Base-by-base conservation (phyloP, 2,888 invertebrate genomes). In the Metallyticus violacea region DNA sequence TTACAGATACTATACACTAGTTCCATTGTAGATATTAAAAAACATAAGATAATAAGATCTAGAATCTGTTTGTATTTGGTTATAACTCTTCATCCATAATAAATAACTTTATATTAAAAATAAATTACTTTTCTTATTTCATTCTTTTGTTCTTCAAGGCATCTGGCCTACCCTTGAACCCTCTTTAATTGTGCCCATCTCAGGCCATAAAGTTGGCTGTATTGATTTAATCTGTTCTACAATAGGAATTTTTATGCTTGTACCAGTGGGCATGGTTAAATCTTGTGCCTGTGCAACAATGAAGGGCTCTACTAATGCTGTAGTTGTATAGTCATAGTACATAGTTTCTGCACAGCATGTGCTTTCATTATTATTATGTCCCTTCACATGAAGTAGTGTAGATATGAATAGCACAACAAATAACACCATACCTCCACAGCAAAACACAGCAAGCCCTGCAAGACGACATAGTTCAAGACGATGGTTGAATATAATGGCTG, bases 391-490 rank as follows among this genome's bases (percentile, higher is more conserved):
- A n/a, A 79, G 30, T 26, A 92, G 92, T 87, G 92, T 93, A 1
- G 93, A 92, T 85, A 93, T 91, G 25, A 93, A 89, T 2, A 93
- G 90, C 27, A 92, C 91, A 87, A 91, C 90, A 26, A 92, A 91
- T 28, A 93, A 89, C 2, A 92, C 91, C n/a, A 91, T 89, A 4
- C 93, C 93, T 3, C 93, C 93, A 22, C 92, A 90, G 89, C 92
- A 92, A 89, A 93, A 93, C 40, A 93, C 89, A 26, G 92, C 91
- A 26, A 93, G 90, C 3, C 93, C 93, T 79, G 92, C 91, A 26
- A 93, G 90, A 88, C 92, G 93, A 89, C 92, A 92, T 86, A 91
- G 90, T 88, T 93, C 92, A 88, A 93, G 89, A 80, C 92, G 91
- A 80, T 91, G 90, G 90, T 93, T 93, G 89, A 92, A 93, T 7